A percentile compares a stretch with the other conserved stretches of the same genome.
Evolutionary conservation across 1,140 invertebrate genomes (phyloP).

Genomic region (Acromyrmex heyeri): DNA sequence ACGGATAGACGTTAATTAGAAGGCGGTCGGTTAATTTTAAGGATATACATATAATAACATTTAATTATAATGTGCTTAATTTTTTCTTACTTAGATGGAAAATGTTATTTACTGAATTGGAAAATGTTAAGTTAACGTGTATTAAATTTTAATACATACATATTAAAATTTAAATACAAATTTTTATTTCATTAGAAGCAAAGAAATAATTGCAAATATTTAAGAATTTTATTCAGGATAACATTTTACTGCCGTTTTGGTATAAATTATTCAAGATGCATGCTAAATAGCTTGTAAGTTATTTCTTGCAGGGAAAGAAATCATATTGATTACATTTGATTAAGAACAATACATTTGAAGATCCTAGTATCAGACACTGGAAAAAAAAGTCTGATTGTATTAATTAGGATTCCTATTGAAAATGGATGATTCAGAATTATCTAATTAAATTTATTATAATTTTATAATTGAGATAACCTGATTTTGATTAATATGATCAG

Average conservation of each 20-base stretch:
- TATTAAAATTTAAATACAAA: not conserved
- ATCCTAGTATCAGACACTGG: too few relatives aligned
- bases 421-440: too few relatives aligned
- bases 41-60: not conserved
- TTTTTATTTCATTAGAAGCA: not conserved
- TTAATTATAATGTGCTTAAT: conserved; percentile 3
- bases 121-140: not conserved
- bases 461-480: too few relatives aligned
- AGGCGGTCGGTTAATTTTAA: not conserved
- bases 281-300: not conserved
- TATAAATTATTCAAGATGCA: not conserved
- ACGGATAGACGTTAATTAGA: not conserved
- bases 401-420: too few relatives aligned
- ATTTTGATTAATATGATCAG: too few relatives aligned
- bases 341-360: not conserved
- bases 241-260: not conserved
- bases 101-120: too few relatives aligned
- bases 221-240: not conserved
- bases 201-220: not conserved
- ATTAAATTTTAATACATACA: not conserved
- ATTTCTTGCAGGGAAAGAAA: not conserved
- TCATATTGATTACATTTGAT: conserved; percentile 21
- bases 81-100: too few relatives aligned
- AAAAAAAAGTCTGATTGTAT: too few relatives aligned
- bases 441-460: too few relatives aligned